Conservation (phyloP, 2,113 vertebrate genomes). For the Dipodomys spectabilis region DNA sequence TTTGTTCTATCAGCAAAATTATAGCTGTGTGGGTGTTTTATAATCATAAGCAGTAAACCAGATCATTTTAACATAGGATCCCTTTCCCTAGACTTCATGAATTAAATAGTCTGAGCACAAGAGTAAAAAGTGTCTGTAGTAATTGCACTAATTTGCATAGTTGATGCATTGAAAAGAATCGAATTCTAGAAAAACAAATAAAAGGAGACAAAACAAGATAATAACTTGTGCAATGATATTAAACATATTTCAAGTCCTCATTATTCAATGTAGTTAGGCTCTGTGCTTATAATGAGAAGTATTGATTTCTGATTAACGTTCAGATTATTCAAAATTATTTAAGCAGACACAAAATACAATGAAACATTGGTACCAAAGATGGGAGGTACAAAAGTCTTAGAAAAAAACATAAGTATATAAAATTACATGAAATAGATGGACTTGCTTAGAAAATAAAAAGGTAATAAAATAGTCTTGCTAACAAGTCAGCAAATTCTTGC, state of each 20-base stretch:
- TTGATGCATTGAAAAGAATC: not conserved
- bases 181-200: not conserved
- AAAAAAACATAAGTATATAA: not conserved
- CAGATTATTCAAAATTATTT: not conserved
- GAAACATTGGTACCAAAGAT: not conserved
- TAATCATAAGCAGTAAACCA: not conserved
- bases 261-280: not conserved
- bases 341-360: not conserved
- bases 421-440: not conserved
- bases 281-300: not conserved
- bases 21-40: not conserved
- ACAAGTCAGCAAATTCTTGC: not conserved
- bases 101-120: not conserved
- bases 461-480: not conserved
- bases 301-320: not conserved
- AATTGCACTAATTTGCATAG: not conserved
- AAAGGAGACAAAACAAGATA: not conserved
- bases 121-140: not conserved
- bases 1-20: not conserved
- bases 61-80: not conserved
- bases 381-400: not conserved
- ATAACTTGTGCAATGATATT: not conserved
- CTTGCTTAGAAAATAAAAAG: not conserved
- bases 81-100: not conserved
- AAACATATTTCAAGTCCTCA: not conserved